phyloP scores from a whole-genome alignment of 1,140 invertebrate species.

The Temnothorax curvispinosus region DNA sequence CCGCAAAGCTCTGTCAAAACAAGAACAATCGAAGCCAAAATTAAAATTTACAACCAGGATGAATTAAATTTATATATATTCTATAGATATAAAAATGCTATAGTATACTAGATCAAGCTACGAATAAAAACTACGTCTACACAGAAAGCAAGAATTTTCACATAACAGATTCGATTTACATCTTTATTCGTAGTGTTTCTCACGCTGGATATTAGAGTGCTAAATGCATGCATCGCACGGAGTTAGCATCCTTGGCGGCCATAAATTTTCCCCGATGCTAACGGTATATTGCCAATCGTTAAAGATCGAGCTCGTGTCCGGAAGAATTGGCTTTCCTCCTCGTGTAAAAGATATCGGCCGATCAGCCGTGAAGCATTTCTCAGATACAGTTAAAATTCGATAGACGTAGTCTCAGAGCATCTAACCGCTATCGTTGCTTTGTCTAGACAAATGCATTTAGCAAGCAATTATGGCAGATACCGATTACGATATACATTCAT shows the following conservation, averaged over 20 bases:
- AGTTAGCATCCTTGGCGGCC: not conserved
- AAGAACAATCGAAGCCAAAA: not conserved
- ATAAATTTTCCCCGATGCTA: conserved; percentile 23
- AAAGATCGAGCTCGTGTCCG: not conserved
- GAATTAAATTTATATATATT: not conserved
- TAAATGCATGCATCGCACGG: not conserved
- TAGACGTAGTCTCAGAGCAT: not conserved
- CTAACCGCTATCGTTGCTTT: not conserved
- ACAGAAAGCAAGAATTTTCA: not conserved
- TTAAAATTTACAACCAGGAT: not conserved
- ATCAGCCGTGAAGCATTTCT: not conserved
- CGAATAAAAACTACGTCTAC: not conserved
- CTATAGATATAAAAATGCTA: not conserved
- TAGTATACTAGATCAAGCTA: not conserved
- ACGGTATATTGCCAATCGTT: conserved; percentile 2
- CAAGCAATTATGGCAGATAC: not conserved
- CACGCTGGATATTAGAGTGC: not conserved
- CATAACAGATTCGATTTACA: not conserved
- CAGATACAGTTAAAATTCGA: conserved; percentile 20
- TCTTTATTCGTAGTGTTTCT: not conserved
- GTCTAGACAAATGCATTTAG: not conserved
- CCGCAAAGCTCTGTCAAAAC: not conserved
- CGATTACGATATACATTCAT: not conserved
- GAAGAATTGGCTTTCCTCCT: not conserved
- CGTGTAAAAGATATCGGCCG: not conserved